A percentile compares a stretch with the other conserved stretches of the same genome.
Conservation (phyloP, 1,140 invertebrate genomes). For the Pteromalus puparum region DNA sequence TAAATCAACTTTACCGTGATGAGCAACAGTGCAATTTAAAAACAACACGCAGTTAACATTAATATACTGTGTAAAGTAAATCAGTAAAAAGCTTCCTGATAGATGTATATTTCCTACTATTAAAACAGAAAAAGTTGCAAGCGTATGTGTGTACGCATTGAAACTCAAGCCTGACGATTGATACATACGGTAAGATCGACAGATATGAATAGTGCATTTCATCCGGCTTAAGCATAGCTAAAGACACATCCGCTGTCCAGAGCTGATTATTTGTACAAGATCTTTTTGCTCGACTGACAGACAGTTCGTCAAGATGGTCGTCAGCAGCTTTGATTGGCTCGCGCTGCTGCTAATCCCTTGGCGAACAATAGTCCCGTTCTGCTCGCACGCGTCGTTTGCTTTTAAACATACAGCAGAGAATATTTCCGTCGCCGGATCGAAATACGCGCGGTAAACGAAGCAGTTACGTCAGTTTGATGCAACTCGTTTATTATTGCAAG, state of each 20-base stretch:
- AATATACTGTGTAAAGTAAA: too few relatives aligned
- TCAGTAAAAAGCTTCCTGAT: not conserved
- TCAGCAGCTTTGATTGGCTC: not conserved
- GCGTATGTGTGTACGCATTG: not conserved
- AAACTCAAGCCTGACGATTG: not conserved
- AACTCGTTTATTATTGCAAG: slow-evolving; percentile 7
- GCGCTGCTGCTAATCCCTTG: slow-evolving; percentile 16
- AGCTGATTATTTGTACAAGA: slow-evolving; percentile 43
- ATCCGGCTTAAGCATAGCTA: not conserved
- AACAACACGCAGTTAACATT: too few relatives aligned
- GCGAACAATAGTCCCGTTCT: slow-evolving; percentile 42
- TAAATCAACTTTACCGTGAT: too few relatives aligned
- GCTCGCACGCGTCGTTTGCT: not conserved
- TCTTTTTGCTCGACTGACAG: slow-evolving; percentile 2
- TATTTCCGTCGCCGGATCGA: not conserved
- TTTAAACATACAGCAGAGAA: slow-evolving; percentile 27
- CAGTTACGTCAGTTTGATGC: too few relatives aligned
- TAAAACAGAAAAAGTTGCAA: not conserved
- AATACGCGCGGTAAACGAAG: not conserved
- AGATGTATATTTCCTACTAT: not conserved
- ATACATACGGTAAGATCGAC: not conserved
- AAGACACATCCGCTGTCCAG: not conserved
- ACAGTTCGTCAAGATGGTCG: slow-evolving; percentile 29
- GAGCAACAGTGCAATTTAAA: too few relatives aligned
- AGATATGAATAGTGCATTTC: slow-evolving; percentile 31